Evolutionary conservation across 2,888 invertebrate species (phyloP), one percentile per base, ranked within the genome.

Genomic region (Matsumyia berberina): DNA sequence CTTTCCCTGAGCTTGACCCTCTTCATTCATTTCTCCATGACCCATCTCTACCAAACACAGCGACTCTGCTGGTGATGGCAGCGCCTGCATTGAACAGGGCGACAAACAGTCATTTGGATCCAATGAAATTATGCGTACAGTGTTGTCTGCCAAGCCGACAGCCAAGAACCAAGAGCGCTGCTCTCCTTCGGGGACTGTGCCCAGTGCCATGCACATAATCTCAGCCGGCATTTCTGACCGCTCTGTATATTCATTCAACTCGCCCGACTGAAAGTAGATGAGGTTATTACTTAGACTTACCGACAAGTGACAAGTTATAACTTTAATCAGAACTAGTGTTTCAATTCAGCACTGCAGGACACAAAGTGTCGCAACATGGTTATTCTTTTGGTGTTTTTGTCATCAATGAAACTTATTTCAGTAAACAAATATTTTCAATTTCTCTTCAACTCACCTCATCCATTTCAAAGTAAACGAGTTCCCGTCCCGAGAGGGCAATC

Each of bases 391-490:
- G 90, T 90, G 88, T 89, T 89, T 89, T 89, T 90, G 87, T 91
- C 91, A 91, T 91, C 91, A 91, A 64, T 70, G 60, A 85, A 53
- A 57, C 15, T 44, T 39, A 51, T 55, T 39, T 42, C 7, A 17
- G 11, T 6, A 3, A 33, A n/a, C 5, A 31, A 51, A 0, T 29
- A 33, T 6, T 12, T 55, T 12, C 0, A 29, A 7, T 11, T 6
- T 58, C 6, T 15, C 6, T 44, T 37, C 35, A 46, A 93, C 96
- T 95, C 94, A 98, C 98, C 87, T 98, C 96, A 92, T 99, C 99
- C 98, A 99, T 98, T 93, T 99, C 99, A 91, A 99, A 99, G 93
- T 99, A 99, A 49, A 99, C 98, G 80, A 99, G 93, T 93, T 99
- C 99, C 42, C 99, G 98, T 2, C 99, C 99, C 39, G 98, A 97